These are phyloP conservation scores for Trichonephila inaurata DNA, from an alignment of 1,140 invertebrate genomes.

Conservation along the genomic window DNA sequence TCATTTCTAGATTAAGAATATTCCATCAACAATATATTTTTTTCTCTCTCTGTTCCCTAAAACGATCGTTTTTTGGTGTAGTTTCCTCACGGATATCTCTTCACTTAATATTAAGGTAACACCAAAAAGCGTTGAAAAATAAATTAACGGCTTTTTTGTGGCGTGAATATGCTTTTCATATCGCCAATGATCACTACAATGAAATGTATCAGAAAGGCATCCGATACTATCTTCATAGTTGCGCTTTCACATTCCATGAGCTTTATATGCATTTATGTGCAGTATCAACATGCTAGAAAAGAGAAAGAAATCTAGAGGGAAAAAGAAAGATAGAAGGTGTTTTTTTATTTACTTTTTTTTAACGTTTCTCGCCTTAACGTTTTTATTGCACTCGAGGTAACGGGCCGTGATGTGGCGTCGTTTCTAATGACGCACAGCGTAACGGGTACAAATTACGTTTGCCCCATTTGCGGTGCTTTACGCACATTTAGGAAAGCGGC, in stretches of 20 bases:
- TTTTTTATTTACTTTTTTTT: conserved; percentile 54
- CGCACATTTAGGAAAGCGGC: conserved; percentile 71
- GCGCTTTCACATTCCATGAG: not conserved
- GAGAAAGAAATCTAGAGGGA: not conserved
- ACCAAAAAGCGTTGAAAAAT: not conserved
- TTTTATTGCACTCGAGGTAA: conserved; percentile 70
- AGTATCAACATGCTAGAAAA: conserved; percentile 25
- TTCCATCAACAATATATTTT: not conserved
- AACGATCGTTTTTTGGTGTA: not conserved
- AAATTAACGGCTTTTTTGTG: conserved; percentile 16
- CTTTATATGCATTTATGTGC: conserved; percentile 31
- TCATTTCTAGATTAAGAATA: not conserved
- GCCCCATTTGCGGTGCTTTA: conserved; percentile 74
- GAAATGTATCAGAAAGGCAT: not conserved
- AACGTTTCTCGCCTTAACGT: conserved; percentile 51
- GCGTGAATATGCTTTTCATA: not conserved
- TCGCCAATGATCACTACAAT: not conserved
- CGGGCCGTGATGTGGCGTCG: conserved; percentile 63
- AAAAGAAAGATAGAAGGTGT: not conserved
- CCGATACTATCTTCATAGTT: not conserved
- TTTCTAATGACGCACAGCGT: conserved; percentile 62
- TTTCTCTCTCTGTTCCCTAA: not conserved
- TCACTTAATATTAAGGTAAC: not conserved
- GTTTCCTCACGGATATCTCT: not conserved
- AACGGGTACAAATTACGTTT: conserved; percentile 74